These are phyloP conservation scores for Iselma pallidipennis DNA, from an alignment of 2,888 invertebrate genomes.

Conservation along the genomic window DNA sequence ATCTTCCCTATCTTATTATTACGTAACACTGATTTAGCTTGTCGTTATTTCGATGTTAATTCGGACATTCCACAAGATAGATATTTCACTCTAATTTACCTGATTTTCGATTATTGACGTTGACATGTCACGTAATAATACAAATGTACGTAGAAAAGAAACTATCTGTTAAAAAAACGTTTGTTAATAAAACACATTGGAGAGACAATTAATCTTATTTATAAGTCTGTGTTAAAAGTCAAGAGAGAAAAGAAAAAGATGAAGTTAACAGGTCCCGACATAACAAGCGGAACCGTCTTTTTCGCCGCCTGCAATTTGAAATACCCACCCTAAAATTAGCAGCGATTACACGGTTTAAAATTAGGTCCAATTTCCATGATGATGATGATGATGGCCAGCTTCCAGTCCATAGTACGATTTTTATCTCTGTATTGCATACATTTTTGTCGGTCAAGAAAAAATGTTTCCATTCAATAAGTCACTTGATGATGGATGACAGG, in stretches of 20 bases:
- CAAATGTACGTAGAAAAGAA: neutral
- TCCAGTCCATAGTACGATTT: neutral
- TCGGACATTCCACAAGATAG: neutral
- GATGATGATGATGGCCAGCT: neutral
- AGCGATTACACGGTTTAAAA: conserved; percentile 19
- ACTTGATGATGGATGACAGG: neutral
- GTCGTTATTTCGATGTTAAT: neutral
- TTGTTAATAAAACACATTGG: neutral
- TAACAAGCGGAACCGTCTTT: conserved; percentile 20
- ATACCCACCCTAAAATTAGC: conserved; percentile 22
- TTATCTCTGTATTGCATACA: neutral
- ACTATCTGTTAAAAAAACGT: neutral
- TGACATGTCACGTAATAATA: neutral
- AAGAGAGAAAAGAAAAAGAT: neutral
- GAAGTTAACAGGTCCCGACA: neutral
- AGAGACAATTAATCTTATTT: conserved; percentile 1
- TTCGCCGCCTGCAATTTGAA: conserved; percentile 18
- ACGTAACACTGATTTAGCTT: neutral
- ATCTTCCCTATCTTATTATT: neutral
- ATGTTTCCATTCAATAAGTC: neutral
- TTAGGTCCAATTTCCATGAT: conserved; percentile 17
- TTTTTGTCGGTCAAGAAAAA: neutral
- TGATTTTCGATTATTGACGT: neutral
- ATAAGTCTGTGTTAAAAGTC: neutral
- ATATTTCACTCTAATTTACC: neutral